Percentiles rank a stretch among this genome's conserved stretches.
Conservation (phyloP, 2,113 vertebrate genomes). For the Reinhardtius hippoglossoides region DNA sequence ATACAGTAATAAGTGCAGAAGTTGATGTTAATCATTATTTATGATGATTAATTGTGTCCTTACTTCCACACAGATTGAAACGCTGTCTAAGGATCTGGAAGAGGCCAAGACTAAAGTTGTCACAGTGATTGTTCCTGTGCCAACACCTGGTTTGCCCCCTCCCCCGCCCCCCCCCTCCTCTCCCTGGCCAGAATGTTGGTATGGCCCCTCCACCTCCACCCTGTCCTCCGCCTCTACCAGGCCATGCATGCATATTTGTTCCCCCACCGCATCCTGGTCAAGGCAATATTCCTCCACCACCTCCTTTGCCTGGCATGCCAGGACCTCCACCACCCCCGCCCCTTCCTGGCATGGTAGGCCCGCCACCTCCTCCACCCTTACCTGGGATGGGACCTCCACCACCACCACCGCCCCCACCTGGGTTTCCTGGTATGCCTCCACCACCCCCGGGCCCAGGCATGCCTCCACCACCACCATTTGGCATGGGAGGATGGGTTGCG, state of each 20-base stretch:
- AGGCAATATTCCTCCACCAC: conserved; percentile 33
- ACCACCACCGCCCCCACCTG: conserved; percentile 80
- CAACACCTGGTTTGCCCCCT: conserved; percentile 61
- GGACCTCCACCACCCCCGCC: conserved; percentile 10
- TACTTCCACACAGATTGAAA: conserved; percentile 78
- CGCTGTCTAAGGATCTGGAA: conserved; percentile 86
- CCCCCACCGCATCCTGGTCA: conserved; percentile 61
- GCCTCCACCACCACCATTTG: conserved; percentile 75
- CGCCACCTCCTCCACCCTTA: conserved; percentile 61
- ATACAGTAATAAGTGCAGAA: too few species aligned
- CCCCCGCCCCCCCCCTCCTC: conserved; percentile 64
- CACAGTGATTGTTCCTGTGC: conserved; percentile 74
- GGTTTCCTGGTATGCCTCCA: conserved; percentile 74
- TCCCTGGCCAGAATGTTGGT: conserved; percentile 50
- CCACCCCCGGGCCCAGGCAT: conserved; percentile 71
- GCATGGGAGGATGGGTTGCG: conserved; percentile 71
- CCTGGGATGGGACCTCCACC: conserved; percentile 80
- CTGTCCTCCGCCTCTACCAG: conserved; percentile 55
- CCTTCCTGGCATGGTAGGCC: conserved; percentile 53
- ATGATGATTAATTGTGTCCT: background rate
- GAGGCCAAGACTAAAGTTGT: conserved; percentile 83
- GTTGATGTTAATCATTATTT: background rate
- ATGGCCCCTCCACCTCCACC: conserved; percentile 44
- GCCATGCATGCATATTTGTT: conserved; percentile 24
- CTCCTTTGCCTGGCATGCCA: conserved; percentile 55